phyloP scores from a whole-genome alignment of 1,140 invertebrate genomes.

The Leguminivora glycinivorella region DNA sequence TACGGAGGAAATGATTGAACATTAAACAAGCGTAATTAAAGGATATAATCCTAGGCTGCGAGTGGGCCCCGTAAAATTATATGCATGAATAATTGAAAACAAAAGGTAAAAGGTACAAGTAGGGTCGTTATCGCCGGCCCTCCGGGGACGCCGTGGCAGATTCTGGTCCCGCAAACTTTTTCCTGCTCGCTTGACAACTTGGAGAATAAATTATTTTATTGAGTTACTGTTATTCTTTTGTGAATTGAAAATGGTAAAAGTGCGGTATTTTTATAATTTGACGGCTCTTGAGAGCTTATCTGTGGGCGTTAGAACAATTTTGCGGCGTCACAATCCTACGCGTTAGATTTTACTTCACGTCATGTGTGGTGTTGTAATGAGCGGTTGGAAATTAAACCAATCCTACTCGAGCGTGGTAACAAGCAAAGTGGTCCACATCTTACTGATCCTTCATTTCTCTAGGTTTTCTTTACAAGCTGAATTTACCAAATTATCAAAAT shows the following conservation, averaged over 20 bases:
- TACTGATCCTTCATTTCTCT: not conserved
- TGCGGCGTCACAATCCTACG: not conserved
- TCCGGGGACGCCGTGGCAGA: constrained; percentile 54
- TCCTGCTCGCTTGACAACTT: constrained; percentile 40
- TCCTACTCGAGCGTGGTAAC: not conserved
- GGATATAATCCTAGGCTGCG: constrained; percentile 44
- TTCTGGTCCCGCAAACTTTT: constrained; percentile 57
- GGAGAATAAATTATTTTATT: constrained; percentile 37
- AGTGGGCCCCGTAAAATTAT: constrained; percentile 53
- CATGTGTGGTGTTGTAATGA: not conserved
- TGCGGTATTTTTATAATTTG: constrained; percentile 2
- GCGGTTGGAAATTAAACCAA: constrained; percentile 8
- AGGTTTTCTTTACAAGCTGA: not conserved
- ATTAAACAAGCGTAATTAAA: constrained; percentile 44
- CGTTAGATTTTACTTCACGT: not conserved
- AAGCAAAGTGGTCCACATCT: not conserved
- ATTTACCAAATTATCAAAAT: not conserved
- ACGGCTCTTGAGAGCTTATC: not conserved
- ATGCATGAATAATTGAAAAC: constrained; percentile 71
- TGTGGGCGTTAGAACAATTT: not conserved
- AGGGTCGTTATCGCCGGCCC: constrained; percentile 61
- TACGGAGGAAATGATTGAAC: constrained; percentile 44
- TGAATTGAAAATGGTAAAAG: constrained; percentile 18
- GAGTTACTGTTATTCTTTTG: constrained; percentile 33
- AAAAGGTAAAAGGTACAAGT: constrained; percentile 60